A percentile compares a stretch with the other conserved stretches of the same genome.
phyloP scores from a whole-genome alignment of 2,797 vertebrate genomes.

The Tokudaia tokunoshimensis region DNA sequence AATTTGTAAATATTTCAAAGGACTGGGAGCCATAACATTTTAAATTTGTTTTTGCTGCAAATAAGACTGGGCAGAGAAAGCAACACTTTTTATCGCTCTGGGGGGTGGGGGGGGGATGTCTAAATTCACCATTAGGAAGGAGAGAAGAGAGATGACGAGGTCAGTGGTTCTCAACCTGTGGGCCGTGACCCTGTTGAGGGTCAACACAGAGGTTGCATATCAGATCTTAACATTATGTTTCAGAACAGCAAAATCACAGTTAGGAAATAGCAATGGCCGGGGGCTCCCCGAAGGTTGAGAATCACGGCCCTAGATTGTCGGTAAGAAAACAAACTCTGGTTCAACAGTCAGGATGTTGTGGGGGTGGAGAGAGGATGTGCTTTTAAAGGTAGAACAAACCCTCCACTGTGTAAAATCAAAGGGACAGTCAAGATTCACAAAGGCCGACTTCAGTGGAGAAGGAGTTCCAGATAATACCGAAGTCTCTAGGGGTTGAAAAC shows the following conservation, averaged over 20 bases:
- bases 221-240: not conserved
- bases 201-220: not conserved
- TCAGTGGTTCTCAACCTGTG: not conserved
- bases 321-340: conserved; percentile 77
- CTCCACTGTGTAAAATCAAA: conserved; percentile 78
- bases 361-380: conserved; percentile 50
- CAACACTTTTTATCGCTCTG: conserved; percentile 62
- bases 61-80: conserved; percentile 69
- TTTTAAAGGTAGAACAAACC: conserved; percentile 83
- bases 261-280: not conserved
- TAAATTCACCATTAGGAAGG: conserved; percentile 79
- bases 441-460: conserved; percentile 69
- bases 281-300: not conserved
- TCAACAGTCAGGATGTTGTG: conserved; percentile 53
- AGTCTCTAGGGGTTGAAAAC: conserved; percentile 61
- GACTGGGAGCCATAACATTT: conserved; percentile 60
- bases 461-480: conserved; percentile 51
- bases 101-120: conserved; percentile 66
- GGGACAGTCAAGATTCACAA: conserved; percentile 61
- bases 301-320: conserved; percentile 39
- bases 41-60: conserved; percentile 65
- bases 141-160: conserved; percentile 77
- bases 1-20: conserved; percentile 66
- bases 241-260: not conserved
- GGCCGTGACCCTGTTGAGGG: not conserved